Conservation (phyloP, 2,797 vertebrate genomes). For the Pseudopleuronectes americanus region DNA sequence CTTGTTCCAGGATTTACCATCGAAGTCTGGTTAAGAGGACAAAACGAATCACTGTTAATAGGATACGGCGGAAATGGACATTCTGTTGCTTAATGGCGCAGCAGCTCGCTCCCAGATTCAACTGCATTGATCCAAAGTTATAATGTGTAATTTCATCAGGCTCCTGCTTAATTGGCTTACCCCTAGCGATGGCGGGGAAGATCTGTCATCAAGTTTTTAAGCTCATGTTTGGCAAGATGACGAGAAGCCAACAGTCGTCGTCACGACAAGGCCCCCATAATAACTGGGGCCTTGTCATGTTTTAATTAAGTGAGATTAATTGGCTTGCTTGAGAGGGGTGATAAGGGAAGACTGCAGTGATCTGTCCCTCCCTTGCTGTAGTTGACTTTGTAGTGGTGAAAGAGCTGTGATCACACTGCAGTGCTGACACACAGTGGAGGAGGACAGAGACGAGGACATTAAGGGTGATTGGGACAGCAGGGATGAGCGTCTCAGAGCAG, state of each 20-base stretch:
- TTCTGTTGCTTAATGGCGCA: slow-evolving; percentile 39
- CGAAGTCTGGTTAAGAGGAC: slow-evolving; percentile 11
- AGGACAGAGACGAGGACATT: slow-evolving; percentile 41
- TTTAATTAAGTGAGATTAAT: slow-evolving; percentile 80
- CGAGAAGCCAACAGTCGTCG: slow-evolving; percentile 57
- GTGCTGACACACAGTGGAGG: slow-evolving; percentile 42
- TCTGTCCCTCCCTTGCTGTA: slow-evolving; percentile 38
- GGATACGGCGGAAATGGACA: slow-evolving; percentile 37
- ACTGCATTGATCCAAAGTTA: slow-evolving; percentile 65
- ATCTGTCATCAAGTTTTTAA: slow-evolving; percentile 66
- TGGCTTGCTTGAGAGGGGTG: slow-evolving; percentile 54
- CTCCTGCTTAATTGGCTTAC: slow-evolving; percentile 70
- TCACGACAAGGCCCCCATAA: slow-evolving; percentile 48
- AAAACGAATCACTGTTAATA: slow-evolving; percentile 38
- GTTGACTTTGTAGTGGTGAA: slow-evolving; percentile 53
- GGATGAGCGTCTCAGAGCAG: slow-evolving; percentile 28
- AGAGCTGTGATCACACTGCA: slow-evolving; percentile 36
- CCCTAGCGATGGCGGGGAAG: slow-evolving; percentile 27
- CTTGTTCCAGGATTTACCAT: slow-evolving; percentile 36
- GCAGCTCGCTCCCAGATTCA: slow-evolving; percentile 26
- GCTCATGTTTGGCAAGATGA: slow-evolving; percentile 66
- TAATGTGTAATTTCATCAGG: slow-evolving; percentile 56
- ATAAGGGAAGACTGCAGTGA: slow-evolving; percentile 59
- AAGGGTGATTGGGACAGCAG: slow-evolving; percentile 35
- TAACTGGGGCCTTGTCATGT: slow-evolving; percentile 67